A percentile compares a stretch with the other conserved stretches of the same genome.
phyloP scores from a whole-genome alignment of 2,888 invertebrate species.

The Cetonia aurata region DNA sequence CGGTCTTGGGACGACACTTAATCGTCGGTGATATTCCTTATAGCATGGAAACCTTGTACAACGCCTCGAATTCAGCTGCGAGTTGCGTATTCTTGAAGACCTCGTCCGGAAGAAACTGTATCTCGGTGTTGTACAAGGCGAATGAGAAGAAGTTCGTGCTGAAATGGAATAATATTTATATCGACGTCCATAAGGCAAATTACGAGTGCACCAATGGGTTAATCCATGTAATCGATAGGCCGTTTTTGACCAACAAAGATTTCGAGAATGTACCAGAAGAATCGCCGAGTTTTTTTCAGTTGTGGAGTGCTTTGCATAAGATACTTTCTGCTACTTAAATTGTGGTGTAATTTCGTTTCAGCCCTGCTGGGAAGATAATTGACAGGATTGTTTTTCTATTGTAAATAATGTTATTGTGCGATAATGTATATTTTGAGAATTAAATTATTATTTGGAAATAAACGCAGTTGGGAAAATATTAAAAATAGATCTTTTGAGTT shows the following conservation, averaged over 20 bases:
- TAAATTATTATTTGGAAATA: too few relatives aligned
- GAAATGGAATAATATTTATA: slow-evolving; percentile 83
- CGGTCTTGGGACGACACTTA: slow-evolving; percentile 86
- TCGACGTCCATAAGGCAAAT: slow-evolving; percentile 87
- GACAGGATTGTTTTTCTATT: too few relatives aligned
- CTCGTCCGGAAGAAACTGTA: slow-evolving; percentile 43
- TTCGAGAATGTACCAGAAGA: slow-evolving; percentile 23
- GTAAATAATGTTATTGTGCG: too few relatives aligned
- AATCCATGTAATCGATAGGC: slow-evolving; percentile 91
- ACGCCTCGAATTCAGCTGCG: slow-evolving; percentile 69
- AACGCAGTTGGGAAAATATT: too few relatives aligned
- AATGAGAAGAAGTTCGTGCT: slow-evolving; percentile 66
- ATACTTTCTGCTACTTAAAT: slow-evolving; percentile 12
- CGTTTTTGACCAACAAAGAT: slow-evolving; percentile 83
- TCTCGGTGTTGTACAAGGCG: slow-evolving; percentile 8
- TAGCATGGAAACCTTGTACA: slow-evolving; percentile 81
- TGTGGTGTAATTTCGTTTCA: too few relatives aligned
- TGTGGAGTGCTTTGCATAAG: slow-evolving; percentile 40
- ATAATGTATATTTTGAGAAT: too few relatives aligned
- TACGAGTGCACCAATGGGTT: slow-evolving; percentile 95
- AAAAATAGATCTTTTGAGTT: too few relatives aligned
- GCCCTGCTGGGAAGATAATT: too few relatives aligned
- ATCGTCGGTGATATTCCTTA: slow-evolving; percentile 80
- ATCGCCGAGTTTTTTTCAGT: slow-evolving; percentile 25
- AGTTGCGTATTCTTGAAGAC: slow-evolving; percentile 45